A percentile compares a stretch with the other conserved stretches of the same genome.
Conservation (phyloP, 2,113 vertebrate species). For the Rhadina sibilatrix region DNA sequence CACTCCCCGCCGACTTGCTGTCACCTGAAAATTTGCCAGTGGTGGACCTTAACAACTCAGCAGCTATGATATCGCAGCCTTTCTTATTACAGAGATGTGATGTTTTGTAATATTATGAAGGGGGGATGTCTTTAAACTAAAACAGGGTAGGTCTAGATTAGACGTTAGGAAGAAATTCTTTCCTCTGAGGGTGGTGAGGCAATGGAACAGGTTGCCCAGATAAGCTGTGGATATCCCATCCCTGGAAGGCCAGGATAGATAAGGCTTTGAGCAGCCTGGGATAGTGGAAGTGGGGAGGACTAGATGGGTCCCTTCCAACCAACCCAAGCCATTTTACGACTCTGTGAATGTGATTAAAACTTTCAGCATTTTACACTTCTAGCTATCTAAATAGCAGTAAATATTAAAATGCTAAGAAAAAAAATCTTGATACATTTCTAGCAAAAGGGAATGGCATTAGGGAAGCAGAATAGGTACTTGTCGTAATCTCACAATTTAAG, state of each 20-base stretch:
- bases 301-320: background rate
- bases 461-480: background rate
- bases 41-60: background rate
- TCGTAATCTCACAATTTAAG: background rate
- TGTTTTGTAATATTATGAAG: background rate
- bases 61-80: background rate
- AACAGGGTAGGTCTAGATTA: background rate
- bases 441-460: background rate
- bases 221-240: background rate
- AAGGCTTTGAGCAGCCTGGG: background rate
- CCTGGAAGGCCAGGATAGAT: background rate
- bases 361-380: background rate
- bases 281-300: background rate
- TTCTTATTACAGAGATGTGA: background rate
- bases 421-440: background rate
- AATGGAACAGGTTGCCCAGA: background rate
- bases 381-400: background rate
- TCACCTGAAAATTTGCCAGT: background rate
- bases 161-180: background rate
- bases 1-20: background rate
- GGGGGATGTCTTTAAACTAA: background rate
- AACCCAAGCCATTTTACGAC: background rate
- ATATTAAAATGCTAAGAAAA: background rate
- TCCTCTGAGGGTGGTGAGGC: background rate
- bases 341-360: background rate